Base-by-base conservation (phyloP, 2,888 invertebrate species). In the Drosophila falleni region DNA sequence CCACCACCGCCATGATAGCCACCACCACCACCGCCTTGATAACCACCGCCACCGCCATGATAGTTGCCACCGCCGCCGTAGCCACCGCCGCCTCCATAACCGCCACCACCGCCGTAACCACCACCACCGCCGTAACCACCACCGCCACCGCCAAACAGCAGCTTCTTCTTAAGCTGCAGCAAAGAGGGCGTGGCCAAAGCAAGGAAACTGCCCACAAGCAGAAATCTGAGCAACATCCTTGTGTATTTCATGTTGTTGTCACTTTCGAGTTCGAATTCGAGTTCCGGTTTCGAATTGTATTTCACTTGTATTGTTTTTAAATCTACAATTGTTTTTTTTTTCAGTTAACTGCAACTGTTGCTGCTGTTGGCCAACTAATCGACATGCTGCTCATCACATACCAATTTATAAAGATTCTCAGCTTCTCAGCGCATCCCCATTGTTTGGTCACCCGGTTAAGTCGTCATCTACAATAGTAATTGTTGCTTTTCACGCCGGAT, bases 331-430 rank as follows among this genome's bases (percentile, higher is more conserved):
- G 26, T 26, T 2, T 13, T 41, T 33, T 8, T 23, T 23, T 23
- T 42, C 31, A 59, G 61, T 56, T 46, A 64, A 47, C 51, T 41
- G 50, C 49, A 42, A 19, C 9, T 31, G 41, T 31, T 39, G 41
- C 41, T 39, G 63, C 64, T 59, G 73, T 42, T 42, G 67, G 37
- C n/a, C 47, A 81, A 83, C 82, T 83, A 71, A 70, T 65, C 69
- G 31, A 39, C 26, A 54, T 8, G 50, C 50, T 13, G 59, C 62
- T 50, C 39, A 44, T 26, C 29, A 51, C 64, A 59, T 11, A 44
- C 10, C 65, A 59, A 76, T 83, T 81, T 83, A 83, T 83, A 87
- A 71, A 51, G 76, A n/a, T 64, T 74, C 77, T 71, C 75, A 67
- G 42, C 54, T 1, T 1, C 6, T 31, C n/a, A 16, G 35, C 33